phyloP scores from a whole-genome alignment of 2,113 vertebrate species.

The Hypomesus transpacificus region DNA sequence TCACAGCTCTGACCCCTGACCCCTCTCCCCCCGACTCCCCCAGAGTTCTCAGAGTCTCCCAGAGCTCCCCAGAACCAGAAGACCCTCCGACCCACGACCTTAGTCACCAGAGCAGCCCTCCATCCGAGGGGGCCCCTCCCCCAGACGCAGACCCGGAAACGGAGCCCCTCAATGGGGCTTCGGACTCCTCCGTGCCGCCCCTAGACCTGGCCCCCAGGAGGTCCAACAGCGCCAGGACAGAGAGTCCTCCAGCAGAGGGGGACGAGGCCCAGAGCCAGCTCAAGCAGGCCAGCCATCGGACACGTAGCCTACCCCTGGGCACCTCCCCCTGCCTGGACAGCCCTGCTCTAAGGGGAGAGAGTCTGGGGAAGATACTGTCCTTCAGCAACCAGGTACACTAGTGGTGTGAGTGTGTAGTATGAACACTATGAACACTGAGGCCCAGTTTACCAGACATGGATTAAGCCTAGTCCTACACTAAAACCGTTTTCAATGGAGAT shows the following conservation, averaged over 20 bases:
- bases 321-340: slow-evolving; percentile 63
- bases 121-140: background rate
- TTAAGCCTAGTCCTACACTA: background rate
- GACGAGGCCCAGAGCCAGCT: slow-evolving; percentile 37
- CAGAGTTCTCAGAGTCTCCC: slow-evolving; percentile 20
- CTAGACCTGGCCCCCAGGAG: slow-evolving; percentile 1
- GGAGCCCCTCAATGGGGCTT: background rate
- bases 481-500: too few species aligned
- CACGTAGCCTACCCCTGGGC: slow-evolving; percentile 75
- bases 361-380: slow-evolving; percentile 77
- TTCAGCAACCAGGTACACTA: slow-evolving; percentile 79
- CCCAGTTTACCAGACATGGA: background rate
- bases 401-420: too few species aligned
- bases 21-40: slow-evolving; percentile 12
- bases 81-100: background rate
- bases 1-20: background rate
- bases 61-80: background rate
- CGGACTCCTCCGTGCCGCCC: background rate
- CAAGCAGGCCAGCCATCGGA: slow-evolving; percentile 59
- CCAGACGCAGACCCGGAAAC: slow-evolving; percentile 26
- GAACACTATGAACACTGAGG: background rate
- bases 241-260: slow-evolving; percentile 7
- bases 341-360: slow-evolving; percentile 56
- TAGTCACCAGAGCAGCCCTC: background rate
- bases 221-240: slow-evolving; percentile 24